These are phyloP conservation scores for Lerema accius DNA, from an alignment of 1,140 invertebrate species.

Conservation along the genomic window DNA sequence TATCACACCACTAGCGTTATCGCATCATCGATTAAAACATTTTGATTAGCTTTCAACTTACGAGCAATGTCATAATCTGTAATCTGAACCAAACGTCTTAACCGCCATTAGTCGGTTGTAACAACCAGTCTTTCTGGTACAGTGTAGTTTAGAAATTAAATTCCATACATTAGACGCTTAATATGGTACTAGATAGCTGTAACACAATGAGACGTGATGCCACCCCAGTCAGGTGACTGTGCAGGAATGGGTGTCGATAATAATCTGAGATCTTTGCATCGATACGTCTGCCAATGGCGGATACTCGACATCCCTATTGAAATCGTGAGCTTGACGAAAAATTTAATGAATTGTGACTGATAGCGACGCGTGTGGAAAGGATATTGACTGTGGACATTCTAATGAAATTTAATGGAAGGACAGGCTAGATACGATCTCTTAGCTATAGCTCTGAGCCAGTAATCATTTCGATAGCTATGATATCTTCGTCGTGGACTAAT, in stretches of 20 bases:
- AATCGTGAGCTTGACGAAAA: conserved; percentile 76
- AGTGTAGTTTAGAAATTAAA: conserved; percentile 70
- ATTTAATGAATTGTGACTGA: conserved; percentile 80
- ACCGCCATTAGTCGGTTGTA: conserved; percentile 58
- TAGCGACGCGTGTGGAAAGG: conserved; percentile 71
- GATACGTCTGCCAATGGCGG: conserved; percentile 71
- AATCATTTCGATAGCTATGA: conserved; percentile 32
- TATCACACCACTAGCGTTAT: conserved; percentile 66
- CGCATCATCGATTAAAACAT: conserved; percentile 81
- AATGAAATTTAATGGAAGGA: conserved; percentile 59
- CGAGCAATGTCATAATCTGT: conserved; percentile 74
- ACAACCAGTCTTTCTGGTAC: conserved; percentile 58
- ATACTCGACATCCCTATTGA: conserved; percentile 79
- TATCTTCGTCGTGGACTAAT: conserved; percentile 8
- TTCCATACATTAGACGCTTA: conserved; percentile 78
- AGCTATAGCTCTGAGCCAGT: conserved; percentile 33
- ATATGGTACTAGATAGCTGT: conserved; percentile 72
- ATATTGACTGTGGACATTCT: conserved; percentile 57
- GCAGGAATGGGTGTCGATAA: conserved; percentile 74
- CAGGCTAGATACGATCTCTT: conserved; percentile 45
- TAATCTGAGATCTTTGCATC: conserved; percentile 72
- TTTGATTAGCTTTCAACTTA: conserved; percentile 82
- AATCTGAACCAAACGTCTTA: conserved; percentile 65
- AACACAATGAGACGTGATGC: conserved; percentile 76
- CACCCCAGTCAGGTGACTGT: conserved; percentile 80